These are phyloP conservation scores for Harpegnathos saltator DNA, from an alignment of 1,140 invertebrate species.

Conservation along the genomic window DNA sequence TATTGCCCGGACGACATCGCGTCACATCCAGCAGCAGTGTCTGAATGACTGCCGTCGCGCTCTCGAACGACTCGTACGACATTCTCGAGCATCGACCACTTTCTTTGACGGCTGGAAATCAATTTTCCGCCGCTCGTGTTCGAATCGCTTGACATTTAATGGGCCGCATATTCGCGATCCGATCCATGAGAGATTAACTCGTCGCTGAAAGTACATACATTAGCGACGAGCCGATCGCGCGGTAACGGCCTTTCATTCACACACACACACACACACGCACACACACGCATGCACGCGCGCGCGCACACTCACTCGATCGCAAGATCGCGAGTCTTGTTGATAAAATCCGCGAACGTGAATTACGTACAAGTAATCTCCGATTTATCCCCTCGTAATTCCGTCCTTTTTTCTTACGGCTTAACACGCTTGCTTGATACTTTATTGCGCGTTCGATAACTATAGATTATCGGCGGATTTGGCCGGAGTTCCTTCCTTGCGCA, in stretches of 20 bases:
- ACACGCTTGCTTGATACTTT: conserved; percentile 43
- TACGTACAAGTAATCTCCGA: conserved; percentile 43
- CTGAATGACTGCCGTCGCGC: conserved; percentile 17
- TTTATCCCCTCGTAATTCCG: conserved; percentile 42
- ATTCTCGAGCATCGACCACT: conserved; percentile 1
- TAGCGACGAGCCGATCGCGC: conserved; percentile 43
- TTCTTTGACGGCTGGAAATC: conserved; percentile 46
- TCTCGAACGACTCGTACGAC: not conserved
- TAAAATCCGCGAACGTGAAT: conserved; percentile 39
- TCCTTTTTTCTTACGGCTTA: conserved; percentile 39
- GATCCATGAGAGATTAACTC: conserved; percentile 48
- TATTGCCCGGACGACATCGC: not conserved
- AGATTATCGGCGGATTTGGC: conserved; percentile 36
- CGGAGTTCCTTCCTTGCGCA: not conserved
- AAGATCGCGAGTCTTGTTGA: conserved; percentile 12
- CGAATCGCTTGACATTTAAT: conserved; percentile 54
- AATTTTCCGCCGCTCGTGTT: conserved; percentile 31
- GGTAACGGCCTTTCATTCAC: conserved; percentile 21
- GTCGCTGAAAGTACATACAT: conserved; percentile 52
- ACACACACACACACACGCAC: not conserved
- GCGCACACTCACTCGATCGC: not conserved
- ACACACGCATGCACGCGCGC: not conserved
- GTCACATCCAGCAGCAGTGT: not conserved
- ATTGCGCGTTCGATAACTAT: conserved; percentile 24
- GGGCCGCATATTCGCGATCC: conserved; percentile 32